These are phyloP conservation scores for Drosophila vallismaia DNA, from an alignment of 2,888 invertebrate genomes.

Conservation along the genomic window DNA sequence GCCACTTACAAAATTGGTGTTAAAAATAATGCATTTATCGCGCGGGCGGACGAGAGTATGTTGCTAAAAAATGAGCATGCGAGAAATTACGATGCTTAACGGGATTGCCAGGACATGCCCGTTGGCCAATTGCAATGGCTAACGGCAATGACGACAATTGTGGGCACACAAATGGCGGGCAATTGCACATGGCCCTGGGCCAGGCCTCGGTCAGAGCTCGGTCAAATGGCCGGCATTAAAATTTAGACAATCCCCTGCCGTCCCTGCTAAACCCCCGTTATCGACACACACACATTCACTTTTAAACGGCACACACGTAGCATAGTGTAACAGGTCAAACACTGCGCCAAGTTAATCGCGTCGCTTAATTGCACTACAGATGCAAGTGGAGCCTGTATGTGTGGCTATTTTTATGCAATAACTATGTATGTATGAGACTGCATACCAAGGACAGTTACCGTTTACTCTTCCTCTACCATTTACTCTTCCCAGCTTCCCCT, in stretches of 20 bases:
- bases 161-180: constrained; percentile 66
- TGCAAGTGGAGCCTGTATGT: constrained; percentile 63
- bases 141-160: constrained; percentile 40
- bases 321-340: constrained; percentile 76
- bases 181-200: constrained; percentile 53
- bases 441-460: constrained; percentile 69
- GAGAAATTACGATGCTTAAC: constrained; percentile 67
- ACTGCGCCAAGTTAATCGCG: constrained; percentile 79
- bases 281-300: constrained; percentile 6
- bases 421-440: constrained; percentile 81
- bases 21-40: constrained; percentile 76
- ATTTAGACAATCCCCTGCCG: constrained; percentile 72
- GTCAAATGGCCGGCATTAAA: constrained; percentile 71
- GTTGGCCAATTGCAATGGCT: constrained; percentile 36
- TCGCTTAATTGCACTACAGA: constrained; percentile 77
- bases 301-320: constrained; percentile 64
- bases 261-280: constrained; percentile 1
- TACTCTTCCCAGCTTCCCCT: background rate
- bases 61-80: constrained; percentile 45
- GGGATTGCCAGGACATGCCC: constrained; percentile 22
- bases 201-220: constrained; percentile 11
- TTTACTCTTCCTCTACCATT: constrained; percentile 6
- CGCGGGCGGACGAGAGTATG: constrained; percentile 5
- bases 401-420: constrained; percentile 77
- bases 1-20: constrained; percentile 60